These are phyloP conservation scores for Cremastinae sp. DNA, from an alignment of 2,888 invertebrate species.

Conservation along the genomic window DNA sequence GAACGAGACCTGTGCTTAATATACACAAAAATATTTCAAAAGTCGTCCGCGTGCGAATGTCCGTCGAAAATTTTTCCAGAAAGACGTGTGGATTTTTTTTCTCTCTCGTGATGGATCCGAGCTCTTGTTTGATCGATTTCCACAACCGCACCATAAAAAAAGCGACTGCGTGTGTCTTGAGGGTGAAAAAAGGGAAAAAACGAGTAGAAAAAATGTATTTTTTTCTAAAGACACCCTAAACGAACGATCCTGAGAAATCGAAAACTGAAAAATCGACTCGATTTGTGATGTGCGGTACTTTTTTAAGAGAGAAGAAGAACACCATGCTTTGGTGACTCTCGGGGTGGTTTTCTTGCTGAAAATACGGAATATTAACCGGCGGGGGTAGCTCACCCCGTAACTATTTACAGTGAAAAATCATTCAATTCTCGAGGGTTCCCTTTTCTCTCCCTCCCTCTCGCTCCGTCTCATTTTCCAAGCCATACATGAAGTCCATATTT, in stretches of 20 bases:
- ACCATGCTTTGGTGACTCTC: conserved; percentile 41
- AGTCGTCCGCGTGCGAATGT: neutral
- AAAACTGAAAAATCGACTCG: conserved; percentile 60
- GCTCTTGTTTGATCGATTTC: conserved; percentile 39
- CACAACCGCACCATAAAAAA: conserved; percentile 6
- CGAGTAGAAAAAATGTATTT: conserved; percentile 17
- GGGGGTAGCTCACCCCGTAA: neutral
- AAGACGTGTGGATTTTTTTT: conserved; percentile 30
- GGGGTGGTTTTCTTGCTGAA: conserved; percentile 23
- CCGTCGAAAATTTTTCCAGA: conserved; percentile 38
- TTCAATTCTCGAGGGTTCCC: conserved; percentile 36
- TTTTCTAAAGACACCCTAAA: conserved; percentile 31
- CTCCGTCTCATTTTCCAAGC: conserved; percentile 11
- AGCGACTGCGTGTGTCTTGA: neutral
- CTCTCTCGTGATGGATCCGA: conserved; percentile 33
- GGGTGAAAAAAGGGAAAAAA: conserved; percentile 40
- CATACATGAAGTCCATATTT: conserved; percentile 32
- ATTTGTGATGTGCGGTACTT: conserved; percentile 54
- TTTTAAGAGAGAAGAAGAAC: conserved; percentile 8
- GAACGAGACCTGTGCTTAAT: conserved; percentile 53
- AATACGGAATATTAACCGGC: neutral
- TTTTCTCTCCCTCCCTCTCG: too few species aligned
- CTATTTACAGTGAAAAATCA: conserved; percentile 36
- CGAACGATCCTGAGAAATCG: conserved; percentile 57
- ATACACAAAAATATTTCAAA: conserved; percentile 49